Conservation (phyloP, 1,140 invertebrate genomes). For the Forficula auricularia region DNA sequence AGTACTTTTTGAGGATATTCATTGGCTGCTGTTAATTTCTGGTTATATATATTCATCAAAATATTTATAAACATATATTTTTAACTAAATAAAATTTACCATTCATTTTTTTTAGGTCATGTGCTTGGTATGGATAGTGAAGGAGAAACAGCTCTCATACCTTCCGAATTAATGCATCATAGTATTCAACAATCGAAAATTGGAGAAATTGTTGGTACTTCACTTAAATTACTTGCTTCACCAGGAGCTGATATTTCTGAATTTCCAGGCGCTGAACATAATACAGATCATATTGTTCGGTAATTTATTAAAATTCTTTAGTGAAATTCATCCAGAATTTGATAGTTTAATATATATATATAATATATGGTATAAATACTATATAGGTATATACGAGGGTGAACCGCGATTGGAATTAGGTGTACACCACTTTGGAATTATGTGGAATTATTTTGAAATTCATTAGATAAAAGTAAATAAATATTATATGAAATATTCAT, state of each 20-base stretch:
- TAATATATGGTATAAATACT: too few species aligned
- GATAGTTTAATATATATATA: too few species aligned
- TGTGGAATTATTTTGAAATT: too few species aligned
- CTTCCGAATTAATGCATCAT: constrained; percentile 52
- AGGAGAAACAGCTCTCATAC: constrained; percentile 59
- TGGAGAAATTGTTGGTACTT: constrained; percentile 31
- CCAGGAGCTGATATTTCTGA: constrained; percentile 27
- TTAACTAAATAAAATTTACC: too few species aligned
- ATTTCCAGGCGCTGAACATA: constrained; percentile 31
- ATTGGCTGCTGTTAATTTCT: constrained; percentile 69
- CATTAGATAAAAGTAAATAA: too few species aligned
- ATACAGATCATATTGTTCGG: constrained; percentile 40
- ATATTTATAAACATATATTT: too few species aligned
- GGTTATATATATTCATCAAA: constrained; percentile 26
- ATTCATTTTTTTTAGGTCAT: constrained; percentile 32
- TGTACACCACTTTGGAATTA: too few species aligned
- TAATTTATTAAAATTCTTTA: constrained; percentile 4
- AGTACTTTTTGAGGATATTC: constrained; percentile 65
- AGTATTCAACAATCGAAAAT: constrained; percentile 38
- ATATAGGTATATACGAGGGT: too few species aligned
- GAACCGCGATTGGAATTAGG: too few species aligned
- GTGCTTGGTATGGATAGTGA: constrained; percentile 49
- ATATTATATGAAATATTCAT: too few species aligned
- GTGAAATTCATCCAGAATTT: not conserved
- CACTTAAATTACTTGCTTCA: constrained; percentile 37